Percentiles rank a stretch among this genome's conserved stretches.
Conservation (phyloP, 2,888 invertebrate genomes). For the Meta bourneti region DNA sequence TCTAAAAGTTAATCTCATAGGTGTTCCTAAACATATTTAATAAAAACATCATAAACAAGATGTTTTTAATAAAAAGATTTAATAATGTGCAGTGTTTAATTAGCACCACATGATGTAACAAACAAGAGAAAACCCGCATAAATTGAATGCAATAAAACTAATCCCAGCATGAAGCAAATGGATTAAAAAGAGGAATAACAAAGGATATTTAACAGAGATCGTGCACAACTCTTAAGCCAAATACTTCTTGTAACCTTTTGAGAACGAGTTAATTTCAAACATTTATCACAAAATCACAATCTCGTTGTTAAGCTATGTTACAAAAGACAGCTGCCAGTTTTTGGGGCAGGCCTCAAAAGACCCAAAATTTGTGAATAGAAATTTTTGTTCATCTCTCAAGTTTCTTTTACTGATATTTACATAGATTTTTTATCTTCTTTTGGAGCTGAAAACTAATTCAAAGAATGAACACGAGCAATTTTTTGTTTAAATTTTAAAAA, state of each 20-base stretch:
- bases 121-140: conserved; percentile 28
- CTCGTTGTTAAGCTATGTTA: not conserved
- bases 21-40: not conserved
- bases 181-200: conserved; percentile 12
- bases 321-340: not conserved
- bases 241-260: no score
- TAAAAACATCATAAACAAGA: conserved; percentile 7
- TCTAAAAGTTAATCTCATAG: not conserved
- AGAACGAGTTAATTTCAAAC: no score
- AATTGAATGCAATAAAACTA: conserved; percentile 19
- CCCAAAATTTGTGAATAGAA: not conserved
- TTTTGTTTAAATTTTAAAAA: not conserved
- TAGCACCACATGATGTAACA: conserved; percentile 31
- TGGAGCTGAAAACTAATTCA: not conserved
- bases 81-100: conserved; percentile 15
- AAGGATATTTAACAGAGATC: not conserved
- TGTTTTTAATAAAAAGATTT: conserved; percentile 17
- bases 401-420: no score
- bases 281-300: not conserved
- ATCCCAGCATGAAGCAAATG: not conserved
- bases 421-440: no score
- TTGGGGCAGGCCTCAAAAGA: no score
- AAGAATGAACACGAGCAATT: not conserved
- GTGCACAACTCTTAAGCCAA: no score
- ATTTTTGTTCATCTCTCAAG: not conserved